Evolutionary conservation across 2,888 invertebrate genomes (phyloP), one percentile per base, ranked within the genome.

Genomic region (Amiota mariae): DNA sequence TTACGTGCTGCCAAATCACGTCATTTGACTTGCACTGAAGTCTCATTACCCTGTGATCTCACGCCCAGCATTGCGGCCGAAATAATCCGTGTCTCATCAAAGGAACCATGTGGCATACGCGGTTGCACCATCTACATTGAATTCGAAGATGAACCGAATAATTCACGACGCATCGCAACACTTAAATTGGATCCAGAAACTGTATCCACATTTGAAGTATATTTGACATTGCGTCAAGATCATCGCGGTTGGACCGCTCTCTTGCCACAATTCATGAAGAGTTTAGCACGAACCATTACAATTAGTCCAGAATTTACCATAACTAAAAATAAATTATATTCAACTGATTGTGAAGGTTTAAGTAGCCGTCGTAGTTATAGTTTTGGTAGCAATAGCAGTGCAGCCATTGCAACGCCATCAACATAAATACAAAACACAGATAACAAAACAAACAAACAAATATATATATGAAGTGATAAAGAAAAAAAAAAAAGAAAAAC

Each of bases 1-100:
- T 79, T 88, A 81, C 86, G 88, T 73, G 88, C 85, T 74, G 88
- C 88, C 20, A 88, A 88, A 76, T 83, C 87, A 8, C 85, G 88
- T 20, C 88, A 88, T 73, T 78, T 88, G 77, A 83, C 86, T 48
- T 88, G 88, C 81, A 88, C 88, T 71, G 88, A 88, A 80, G 88
- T 88, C 78, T 88, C 88, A 80, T 81, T 88, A 84, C 88, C 88
- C 82, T 88, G 88, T 85, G 88, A 88, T 87, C 88, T 88, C 85
- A 88, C 87, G 78, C 81, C 87, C 56, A 85, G 84, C 79, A 87
- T 88, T 77, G 88, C 88, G 77, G 85, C 87, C 70, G 88, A 88
- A 79, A 86, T 88, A 63, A 80, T 88, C 72, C 86, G 88, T 20
- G 85, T 88, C 20, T 88, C 88, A 24, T 87, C 85, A 75, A 87